These are phyloP conservation scores for Heteractis magnifica DNA, from an alignment of 92 coral and sea anemone species.

Conservation along the genomic window DNA sequence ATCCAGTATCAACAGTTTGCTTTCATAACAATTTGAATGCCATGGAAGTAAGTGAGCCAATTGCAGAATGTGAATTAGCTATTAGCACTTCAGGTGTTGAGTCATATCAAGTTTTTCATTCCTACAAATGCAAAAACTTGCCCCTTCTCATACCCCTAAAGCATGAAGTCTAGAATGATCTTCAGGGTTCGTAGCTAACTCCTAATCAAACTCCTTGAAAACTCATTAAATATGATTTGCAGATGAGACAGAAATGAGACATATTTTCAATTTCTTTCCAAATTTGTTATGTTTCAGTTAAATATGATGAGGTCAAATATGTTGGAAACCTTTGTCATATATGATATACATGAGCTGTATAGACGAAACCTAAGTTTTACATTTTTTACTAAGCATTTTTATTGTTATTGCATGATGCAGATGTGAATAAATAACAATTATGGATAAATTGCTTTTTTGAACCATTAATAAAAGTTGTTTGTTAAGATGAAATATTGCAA, in stretches of 20 bases:
- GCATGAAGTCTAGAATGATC: not conserved
- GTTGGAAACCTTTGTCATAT: not conserved
- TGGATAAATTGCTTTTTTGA: not conserved
- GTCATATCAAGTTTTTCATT: too few species aligned
- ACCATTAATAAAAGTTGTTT: not conserved
- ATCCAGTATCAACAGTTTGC: too few species aligned
- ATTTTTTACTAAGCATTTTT: too few species aligned
- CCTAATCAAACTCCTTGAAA: not conserved
- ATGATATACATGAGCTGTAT: not conserved
- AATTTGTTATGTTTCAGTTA: not conserved
- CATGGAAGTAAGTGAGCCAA: too few species aligned
- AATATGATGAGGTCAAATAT: not conserved
- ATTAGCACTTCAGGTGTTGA: too few species aligned
- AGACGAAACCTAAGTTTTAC: too few species aligned
- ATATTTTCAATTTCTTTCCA: not conserved
- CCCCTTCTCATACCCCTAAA: conserved; percentile 2
- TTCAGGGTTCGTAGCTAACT: not conserved
- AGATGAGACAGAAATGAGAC: not conserved
- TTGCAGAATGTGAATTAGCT: too few species aligned
- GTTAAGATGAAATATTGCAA: not conserved
- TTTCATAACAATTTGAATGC: too few species aligned
- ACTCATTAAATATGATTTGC: too few species aligned
- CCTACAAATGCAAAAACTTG: not conserved
- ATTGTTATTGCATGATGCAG: too few species aligned
- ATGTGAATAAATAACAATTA: too few species aligned